Evolutionary conservation across 2,113 vertebrate species (phyloP), one percentile per base, ranked within the genome.

Genomic region (Telmatochromis brichardi): DNA sequence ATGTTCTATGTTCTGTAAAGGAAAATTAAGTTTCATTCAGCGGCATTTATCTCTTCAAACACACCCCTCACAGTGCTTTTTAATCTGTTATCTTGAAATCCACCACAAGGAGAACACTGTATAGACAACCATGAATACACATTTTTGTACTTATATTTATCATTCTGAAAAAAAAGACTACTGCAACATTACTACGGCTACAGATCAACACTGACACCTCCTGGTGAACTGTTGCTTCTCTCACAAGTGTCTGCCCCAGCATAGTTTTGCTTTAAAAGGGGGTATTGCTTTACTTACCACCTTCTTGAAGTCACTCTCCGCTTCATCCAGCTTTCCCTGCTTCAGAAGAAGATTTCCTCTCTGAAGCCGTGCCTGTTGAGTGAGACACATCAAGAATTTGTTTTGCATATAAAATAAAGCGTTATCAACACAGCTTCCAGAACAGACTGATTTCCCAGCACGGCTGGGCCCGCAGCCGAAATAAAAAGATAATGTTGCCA

Each of bases 251-350:
- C 13, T 40, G 55, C 10, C 57, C 6, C 31, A 21, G 42, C 3
- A 28, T 4, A 57, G 15, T 73, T 2, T 13, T 53, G 7, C 9
- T 63, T 82, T 60, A 78, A 78, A 10, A 71, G 21, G 19, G 31
- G 10, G 17, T 19, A 17, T 81, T 21, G 2, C 10, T 28, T 11
- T 10, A 89, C 98, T 97, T 95, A 99, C 99, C 97, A 99, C 98
- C 87, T 96, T 98, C 93, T 98, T 98, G 73, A 99, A 99, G 94
- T 99, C 99, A 50, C 97, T 97, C 92, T 98, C 98, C 10, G 99
- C 98, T 95, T 99, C 98, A 90, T 98, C 98, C 3, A 99, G 96
- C 88, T 96, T 99, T 37, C 99, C 99, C 90, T 99, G 98, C 92
- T 99, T 99, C 81, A 99, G 96, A 31, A 99, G 91, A 11, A 99